Percentiles rank a stretch among this genome's conserved stretches.
phyloP scores from a whole-genome alignment of 2,113 vertebrate genomes.

The Atherinomorus stipes region DNA sequence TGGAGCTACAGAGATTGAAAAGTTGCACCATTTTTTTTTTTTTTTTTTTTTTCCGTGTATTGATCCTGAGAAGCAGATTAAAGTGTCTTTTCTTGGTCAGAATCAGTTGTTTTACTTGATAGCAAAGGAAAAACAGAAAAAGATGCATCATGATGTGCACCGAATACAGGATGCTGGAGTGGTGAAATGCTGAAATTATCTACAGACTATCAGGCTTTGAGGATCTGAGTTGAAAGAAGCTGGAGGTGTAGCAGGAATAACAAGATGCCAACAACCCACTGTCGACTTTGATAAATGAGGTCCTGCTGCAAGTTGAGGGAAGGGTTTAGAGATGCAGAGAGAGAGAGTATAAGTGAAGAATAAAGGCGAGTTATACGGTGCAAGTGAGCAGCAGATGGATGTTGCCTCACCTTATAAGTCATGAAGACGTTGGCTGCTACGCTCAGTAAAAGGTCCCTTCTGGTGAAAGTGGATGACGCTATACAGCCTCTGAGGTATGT shows the following conservation, averaged over 20 bases:
- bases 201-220: not conserved
- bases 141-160: not conserved
- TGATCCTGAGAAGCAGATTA: no score
- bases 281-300: constrained; percentile 54
- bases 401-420: no score
- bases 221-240: constrained; percentile 33
- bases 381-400: constrained; percentile 4
- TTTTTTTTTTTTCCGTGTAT: no score
- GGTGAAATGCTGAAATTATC: not conserved
- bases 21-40: no score
- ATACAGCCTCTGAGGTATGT: not conserved
- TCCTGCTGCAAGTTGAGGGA: constrained; percentile 11
- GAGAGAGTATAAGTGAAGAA: not conserved
- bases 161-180: not conserved
- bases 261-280: constrained; percentile 22
- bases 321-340: not conserved
- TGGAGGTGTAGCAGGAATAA: constrained; percentile 21
- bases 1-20: no score
- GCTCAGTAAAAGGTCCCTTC: not conserved
- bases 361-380: constrained; percentile 1
- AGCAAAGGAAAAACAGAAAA: not conserved
- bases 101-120: not conserved
- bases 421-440: not conserved
- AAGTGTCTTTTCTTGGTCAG: not conserved
- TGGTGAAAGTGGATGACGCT: constrained; percentile 2